Conservation (phyloP, 2,797 vertebrate species). For the Periparus ater region DNA sequence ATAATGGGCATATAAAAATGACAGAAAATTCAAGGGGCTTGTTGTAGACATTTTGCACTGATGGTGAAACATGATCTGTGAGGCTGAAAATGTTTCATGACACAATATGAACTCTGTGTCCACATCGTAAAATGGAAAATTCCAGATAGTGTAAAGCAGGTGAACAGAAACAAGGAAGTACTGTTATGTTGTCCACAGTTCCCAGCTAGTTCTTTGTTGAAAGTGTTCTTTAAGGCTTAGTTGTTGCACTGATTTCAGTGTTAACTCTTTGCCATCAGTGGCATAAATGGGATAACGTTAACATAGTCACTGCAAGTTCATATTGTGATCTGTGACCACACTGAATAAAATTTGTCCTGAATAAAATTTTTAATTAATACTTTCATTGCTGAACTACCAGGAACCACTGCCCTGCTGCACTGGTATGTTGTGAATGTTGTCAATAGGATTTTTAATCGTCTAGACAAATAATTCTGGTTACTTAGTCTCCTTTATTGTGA, state of each 20-base stretch:
- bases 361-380: not conserved
- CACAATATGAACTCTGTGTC: not conserved
- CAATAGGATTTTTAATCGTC: not conserved
- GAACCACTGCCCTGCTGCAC: not conserved
- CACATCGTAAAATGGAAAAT: not conserved
- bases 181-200: not conserved
- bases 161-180: not conserved
- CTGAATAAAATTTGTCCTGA: not conserved
- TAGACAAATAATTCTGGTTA: not conserved
- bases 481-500: not conserved
- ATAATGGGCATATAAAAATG: not conserved
- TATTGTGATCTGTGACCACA: not conserved
- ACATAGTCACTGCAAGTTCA: not conserved
- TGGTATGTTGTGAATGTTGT: fast-evolving
- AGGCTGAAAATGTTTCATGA: not conserved
- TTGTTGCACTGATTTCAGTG: not conserved
- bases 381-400: not conserved
- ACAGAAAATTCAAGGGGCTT: not conserved
- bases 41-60: not conserved
- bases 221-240: not conserved
- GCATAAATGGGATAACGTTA: not conserved
- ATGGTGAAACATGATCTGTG: not conserved
- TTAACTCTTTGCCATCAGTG: not conserved
- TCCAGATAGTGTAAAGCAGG: not conserved
- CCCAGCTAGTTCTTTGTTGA: not conserved